Base-by-base conservation (phyloP, 1,140 invertebrate genomes). In the Drosophila athabasca region DNA sequence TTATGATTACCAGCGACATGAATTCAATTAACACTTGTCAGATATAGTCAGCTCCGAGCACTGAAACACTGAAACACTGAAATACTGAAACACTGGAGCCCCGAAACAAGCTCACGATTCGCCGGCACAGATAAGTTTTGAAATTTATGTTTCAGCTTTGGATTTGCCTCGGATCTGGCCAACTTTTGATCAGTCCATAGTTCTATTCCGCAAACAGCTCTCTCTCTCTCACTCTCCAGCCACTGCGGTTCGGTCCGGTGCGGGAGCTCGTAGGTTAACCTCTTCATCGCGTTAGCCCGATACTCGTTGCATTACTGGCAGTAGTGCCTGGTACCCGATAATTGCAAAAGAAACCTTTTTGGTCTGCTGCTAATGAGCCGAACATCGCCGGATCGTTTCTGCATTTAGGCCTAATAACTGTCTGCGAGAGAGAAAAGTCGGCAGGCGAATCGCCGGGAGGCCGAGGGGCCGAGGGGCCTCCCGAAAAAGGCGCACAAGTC, bases 21-120 rank as follows among this genome's bases (percentile, higher is more conserved):
- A 91, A 91, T 91, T 91, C 90, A 91, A 91, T 91, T 91, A 91
- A 91, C 90, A 91, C 90, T 91, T 90, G 90, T 90, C 90, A 90
- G 90, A 75, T 65, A 72, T 67, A 79, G 83, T 76, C 81, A 85
- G 79, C 68, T 43, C 17, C 48, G 41, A 60, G 65, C 64, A 48
- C 35, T 46, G 22, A 67, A 45, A 24, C 31, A 55, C 31, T 46
- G 22, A 67, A 45, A 24, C 31, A 55, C 31, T 43, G 29, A 55
- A 15, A 17, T 19, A 68, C 64, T 54, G 43, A 41, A 11, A 45
- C 31, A 15, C 43, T 45, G 48, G 9, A 53, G 29, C 41, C 31
- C 48, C 49, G 31, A 58, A 79, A 79, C 76, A 84, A 77, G 73
- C 78, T 60, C 82, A 84, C 81, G 81, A 84, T 84, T 72, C 64